A percentile compares a stretch with the other conserved stretches of the same genome.
These are phyloP conservation scores for Itoplectis maculator DNA, from an alignment of 2,888 invertebrate genomes.

Conservation along the genomic window DNA sequence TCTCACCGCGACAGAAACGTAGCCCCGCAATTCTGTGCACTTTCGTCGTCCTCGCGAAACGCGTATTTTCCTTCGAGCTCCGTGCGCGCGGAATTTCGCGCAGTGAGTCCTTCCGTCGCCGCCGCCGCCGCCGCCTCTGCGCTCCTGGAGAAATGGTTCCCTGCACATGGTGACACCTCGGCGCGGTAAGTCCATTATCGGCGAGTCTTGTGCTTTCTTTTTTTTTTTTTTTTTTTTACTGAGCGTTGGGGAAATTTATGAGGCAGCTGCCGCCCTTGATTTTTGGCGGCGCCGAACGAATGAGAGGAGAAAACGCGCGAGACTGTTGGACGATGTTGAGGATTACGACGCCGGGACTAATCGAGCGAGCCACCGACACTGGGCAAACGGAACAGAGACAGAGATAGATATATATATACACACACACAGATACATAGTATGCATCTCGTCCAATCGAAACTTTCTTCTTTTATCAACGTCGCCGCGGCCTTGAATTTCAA, in stretches of 20 bases:
- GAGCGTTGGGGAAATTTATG: too few relatives aligned
- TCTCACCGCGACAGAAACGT: slow-evolving; percentile 18
- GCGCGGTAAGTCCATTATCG: slow-evolving; percentile 74
- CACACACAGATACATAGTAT: slow-evolving; percentile 2
- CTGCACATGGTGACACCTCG: slow-evolving; percentile 80
- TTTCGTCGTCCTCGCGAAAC: not conserved
- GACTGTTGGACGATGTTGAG: slow-evolving; percentile 3
- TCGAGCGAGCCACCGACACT: slow-evolving; percentile 22
- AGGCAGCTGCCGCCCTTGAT: too few relatives aligned
- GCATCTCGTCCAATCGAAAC: slow-evolving; percentile 10
- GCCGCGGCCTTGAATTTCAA: slow-evolving; percentile 71
- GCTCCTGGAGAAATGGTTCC: slow-evolving; percentile 73
- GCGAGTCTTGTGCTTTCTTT: slow-evolving; percentile 44
- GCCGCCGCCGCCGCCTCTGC: too few relatives aligned
- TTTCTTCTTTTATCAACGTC: slow-evolving; percentile 50
- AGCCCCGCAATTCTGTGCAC: not conserved
- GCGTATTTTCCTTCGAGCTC: not conserved
- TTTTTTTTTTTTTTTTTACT: too few relatives aligned
- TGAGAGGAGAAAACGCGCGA: not conserved
- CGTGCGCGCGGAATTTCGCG: slow-evolving; percentile 43
- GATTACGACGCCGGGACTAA: slow-evolving; percentile 54
- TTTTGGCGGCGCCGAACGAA: not conserved
- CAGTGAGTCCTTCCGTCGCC: slow-evolving; percentile 44
- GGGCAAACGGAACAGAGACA: too few relatives aligned
- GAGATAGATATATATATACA: too few relatives aligned